Evolutionary conservation across 2,888 invertebrate genomes (phyloP).

Genomic region (Apodemia hepburni): DNA sequence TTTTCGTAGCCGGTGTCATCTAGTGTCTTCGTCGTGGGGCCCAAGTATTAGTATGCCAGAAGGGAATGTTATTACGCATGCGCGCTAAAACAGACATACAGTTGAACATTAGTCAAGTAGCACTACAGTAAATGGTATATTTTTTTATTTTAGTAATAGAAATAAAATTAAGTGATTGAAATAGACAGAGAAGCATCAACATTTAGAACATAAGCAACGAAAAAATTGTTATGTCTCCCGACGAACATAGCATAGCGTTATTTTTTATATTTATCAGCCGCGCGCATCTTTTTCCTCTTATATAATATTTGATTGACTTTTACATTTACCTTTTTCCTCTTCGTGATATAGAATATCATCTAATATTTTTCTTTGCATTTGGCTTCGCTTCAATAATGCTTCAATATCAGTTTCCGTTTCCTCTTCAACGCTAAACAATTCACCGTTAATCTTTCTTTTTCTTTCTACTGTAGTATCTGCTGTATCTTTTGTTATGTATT

Average conservation of each 20-base stretch:
- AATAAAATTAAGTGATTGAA: constrained; percentile 41
- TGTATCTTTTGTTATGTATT: constrained; percentile 63
- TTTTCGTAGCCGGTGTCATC: constrained; percentile 44
- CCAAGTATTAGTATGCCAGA: constrained; percentile 79
- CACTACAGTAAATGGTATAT: background rate
- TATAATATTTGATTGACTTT: constrained; percentile 52
- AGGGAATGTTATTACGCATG: constrained; percentile 80
- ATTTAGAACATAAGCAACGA: constrained; percentile 34
- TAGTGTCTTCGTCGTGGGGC: constrained; percentile 61
- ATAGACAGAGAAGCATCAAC: constrained; percentile 41
- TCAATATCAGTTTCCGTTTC: constrained; percentile 82
- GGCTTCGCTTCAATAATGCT: constrained; percentile 82
- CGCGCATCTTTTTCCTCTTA: constrained; percentile 44
- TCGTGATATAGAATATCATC: constrained; percentile 84
- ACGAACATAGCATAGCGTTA: constrained; percentile 66
- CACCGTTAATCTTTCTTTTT: constrained; percentile 50
- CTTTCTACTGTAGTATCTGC: constrained; percentile 60
- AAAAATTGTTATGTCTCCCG: constrained; percentile 43
- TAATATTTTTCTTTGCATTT: constrained; percentile 85
- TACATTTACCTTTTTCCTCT: constrained; percentile 77
- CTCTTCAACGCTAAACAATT: constrained; percentile 62
- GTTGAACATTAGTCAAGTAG: constrained; percentile 63
- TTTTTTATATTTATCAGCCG: constrained; percentile 55
- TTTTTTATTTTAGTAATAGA: constrained; percentile 42
- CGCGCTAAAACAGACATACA: constrained; percentile 79